A percentile compares a stretch with the other conserved stretches of the same genome.
Conservation (phyloP, 2,113 vertebrate species). For the Indicator indicator region DNA sequence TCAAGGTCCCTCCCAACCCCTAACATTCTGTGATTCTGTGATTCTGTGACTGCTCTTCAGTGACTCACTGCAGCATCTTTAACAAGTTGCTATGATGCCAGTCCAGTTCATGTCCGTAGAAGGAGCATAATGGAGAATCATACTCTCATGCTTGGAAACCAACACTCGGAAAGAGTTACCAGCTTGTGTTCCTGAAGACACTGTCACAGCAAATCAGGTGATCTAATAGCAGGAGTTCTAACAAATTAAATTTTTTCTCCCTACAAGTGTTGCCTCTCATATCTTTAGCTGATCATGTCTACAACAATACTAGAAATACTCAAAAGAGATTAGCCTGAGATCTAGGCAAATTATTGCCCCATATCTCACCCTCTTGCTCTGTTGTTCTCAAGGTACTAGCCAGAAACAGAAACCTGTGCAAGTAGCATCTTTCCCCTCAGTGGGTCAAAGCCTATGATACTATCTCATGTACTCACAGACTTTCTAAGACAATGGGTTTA, state of each 20-base stretch:
- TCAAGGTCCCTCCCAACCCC: too few species aligned
- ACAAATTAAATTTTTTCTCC: neutral
- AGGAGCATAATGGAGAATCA: neutral
- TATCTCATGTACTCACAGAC: neutral
- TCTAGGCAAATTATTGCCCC: neutral
- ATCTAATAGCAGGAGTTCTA: neutral
- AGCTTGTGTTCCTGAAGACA: neutral
- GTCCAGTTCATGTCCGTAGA: neutral
- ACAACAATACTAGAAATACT: neutral
- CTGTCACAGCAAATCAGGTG: neutral
- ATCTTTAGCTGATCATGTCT: neutral
- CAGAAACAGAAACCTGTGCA: neutral
- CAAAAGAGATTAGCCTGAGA: neutral
- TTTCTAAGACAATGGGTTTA: neutral
- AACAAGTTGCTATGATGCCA: rapidly evolving
- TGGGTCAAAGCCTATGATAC: neutral
- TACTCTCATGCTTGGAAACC: neutral
- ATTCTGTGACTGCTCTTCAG: neutral
- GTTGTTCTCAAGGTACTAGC: neutral
- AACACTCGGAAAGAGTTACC: neutral
- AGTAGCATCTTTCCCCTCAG: neutral
- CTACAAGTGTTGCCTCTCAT: neutral
- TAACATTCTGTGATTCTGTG: too few species aligned
- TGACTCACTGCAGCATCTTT: neutral
- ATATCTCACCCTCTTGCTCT: neutral